phyloP scores from a whole-genome alignment of 2,888 invertebrate genomes.

The Acrobasis consociella region DNA sequence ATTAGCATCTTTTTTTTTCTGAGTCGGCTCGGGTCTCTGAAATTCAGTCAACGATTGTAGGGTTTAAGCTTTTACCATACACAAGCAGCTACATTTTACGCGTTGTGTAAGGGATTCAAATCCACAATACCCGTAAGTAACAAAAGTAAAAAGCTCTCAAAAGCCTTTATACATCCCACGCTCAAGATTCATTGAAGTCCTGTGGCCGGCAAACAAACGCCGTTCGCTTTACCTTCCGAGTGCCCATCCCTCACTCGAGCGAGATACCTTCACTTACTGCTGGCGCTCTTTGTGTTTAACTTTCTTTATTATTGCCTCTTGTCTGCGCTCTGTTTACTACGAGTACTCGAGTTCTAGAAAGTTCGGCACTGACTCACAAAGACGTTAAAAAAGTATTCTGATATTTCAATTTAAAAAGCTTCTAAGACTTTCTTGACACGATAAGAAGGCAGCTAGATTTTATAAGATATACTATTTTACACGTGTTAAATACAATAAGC shows the following conservation, averaged over 20 bases:
- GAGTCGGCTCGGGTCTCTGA: no score
- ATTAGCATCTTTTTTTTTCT: no score
- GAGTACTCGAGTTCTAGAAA: background rate
- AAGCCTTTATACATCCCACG: constrained; percentile 3
- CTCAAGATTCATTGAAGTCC: constrained; percentile 13
- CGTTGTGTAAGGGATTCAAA: no score
- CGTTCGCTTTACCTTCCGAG: constrained; percentile 8
- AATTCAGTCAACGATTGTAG: no score
- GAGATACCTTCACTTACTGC: constrained; percentile 1
- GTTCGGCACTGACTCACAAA: background rate
- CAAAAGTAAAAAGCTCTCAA: background rate
- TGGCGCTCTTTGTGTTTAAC: constrained; percentile 2
- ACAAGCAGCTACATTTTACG: no score
- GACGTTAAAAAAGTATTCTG: no score
- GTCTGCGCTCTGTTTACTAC: background rate
- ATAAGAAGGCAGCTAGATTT: no score
- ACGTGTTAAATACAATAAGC: no score
- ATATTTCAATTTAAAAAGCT: no score
- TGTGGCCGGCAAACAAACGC: constrained; percentile 2
- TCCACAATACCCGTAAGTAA: background rate
- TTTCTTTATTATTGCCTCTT: constrained; percentile 13
- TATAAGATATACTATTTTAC: no score
- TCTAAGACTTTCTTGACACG: no score
- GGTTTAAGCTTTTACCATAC: no score
- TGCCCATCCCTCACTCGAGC: background rate